Conservation (phyloP, 1,140 invertebrate species). For the Diachasma alloeum region DNA sequence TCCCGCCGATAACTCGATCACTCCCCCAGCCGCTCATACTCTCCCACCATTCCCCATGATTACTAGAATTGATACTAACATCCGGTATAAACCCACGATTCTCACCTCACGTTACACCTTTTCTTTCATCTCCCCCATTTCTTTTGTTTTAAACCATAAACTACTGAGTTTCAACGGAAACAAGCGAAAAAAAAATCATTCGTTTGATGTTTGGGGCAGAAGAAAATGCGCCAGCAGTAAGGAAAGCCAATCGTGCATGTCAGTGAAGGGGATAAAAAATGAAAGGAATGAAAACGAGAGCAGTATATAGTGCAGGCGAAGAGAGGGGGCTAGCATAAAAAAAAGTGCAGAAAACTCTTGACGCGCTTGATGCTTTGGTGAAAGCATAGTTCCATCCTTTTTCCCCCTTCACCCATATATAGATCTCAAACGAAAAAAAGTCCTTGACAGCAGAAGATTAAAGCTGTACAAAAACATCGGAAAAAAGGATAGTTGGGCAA, state of each 20-base stretch:
- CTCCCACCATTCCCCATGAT: slow-evolving; percentile 9
- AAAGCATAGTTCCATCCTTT: slow-evolving; percentile 13
- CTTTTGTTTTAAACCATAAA: background rate
- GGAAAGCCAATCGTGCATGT: slow-evolving; percentile 1
- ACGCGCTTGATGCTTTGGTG: slow-evolving; percentile 12
- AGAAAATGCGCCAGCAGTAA: background rate
- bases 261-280: background rate
- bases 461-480: slow-evolving; percentile 8
- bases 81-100: slow-evolving; percentile 21
- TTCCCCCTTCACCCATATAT: background rate
- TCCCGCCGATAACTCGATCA: slow-evolving; percentile 9
- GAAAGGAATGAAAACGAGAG: background rate
- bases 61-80: slow-evolving; percentile 31
- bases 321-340: background rate
- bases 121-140: background rate
- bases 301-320: background rate
- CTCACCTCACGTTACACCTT: background rate
- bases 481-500: background rate
- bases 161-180: background rate
- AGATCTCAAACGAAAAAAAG: background rate
- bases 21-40: background rate
- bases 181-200: background rate
- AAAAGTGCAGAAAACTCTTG: background rate
- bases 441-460: slow-evolving; percentile 11
- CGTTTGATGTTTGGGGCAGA: background rate